Evolutionary conservation across 2,888 invertebrate species (phyloP).

Genomic region (Rhagonycha lutea): DNA sequence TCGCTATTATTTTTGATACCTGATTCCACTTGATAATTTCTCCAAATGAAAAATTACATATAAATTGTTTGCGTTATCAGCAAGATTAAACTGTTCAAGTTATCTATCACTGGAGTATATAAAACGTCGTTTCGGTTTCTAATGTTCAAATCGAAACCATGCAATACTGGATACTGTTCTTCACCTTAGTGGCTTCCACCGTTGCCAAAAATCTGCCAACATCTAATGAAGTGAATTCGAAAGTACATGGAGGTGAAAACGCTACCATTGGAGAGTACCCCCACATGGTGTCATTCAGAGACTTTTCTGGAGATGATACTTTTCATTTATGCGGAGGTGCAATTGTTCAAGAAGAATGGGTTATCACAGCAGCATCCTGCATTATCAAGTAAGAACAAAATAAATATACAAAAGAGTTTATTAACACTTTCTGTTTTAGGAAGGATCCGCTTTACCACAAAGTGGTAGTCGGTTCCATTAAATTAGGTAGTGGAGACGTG

Average conservation of each 20-base stretch:
- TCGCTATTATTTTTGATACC: no score
- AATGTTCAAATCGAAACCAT: no score
- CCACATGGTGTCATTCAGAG: neutral
- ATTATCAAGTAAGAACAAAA: neutral
- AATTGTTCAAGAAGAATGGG: neutral
- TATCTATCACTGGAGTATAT: no score
- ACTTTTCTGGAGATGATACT: neutral
- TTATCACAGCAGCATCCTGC: neutral
- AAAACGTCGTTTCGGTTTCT: no score
- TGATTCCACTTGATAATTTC: no score
- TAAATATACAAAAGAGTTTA: neutral
- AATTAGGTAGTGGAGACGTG: slow-evolving; percentile 33
- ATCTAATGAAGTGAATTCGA: neutral
- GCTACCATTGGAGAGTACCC: neutral
- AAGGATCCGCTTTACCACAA: neutral
- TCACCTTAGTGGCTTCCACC: no score
- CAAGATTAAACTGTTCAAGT: no score
- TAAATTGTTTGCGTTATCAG: no score
- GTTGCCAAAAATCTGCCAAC: no score
- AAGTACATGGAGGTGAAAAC: neutral
- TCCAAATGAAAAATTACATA: no score
- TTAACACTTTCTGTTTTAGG: neutral
- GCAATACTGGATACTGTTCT: no score
- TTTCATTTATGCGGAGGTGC: neutral
- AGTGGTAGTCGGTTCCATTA: neutral